Evolutionary conservation across 1,140 invertebrate genomes (phyloP).

Genomic region (Fragariocoptes setiger): DNA sequence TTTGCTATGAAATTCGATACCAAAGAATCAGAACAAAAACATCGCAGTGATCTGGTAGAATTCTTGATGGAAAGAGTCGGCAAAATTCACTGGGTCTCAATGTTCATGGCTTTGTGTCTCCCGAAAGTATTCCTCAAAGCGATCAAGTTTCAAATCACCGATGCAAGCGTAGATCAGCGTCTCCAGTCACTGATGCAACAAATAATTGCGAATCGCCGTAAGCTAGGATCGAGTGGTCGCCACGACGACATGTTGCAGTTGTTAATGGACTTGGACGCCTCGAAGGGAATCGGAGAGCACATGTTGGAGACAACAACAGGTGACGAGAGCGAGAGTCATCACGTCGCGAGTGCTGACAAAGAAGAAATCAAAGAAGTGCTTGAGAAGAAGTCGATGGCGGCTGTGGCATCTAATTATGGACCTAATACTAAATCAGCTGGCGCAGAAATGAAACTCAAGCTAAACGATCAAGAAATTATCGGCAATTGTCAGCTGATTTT

Average conservation of each 20-base stretch:
- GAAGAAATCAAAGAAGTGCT: constrained; percentile 20
- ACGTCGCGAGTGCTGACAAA: not conserved
- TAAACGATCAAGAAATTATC: constrained; percentile 22
- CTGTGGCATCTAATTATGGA: too few species aligned
- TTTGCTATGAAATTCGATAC: constrained; percentile 20
- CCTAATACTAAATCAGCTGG: too few species aligned
- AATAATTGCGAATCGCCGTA: not conserved
- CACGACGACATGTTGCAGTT: constrained; percentile 7
- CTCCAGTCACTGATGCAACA: not conserved
- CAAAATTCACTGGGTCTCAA: not conserved
- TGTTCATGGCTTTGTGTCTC: not conserved
- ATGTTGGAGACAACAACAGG: too few species aligned
- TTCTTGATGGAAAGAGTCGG: not conserved
- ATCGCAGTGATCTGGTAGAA: not conserved
- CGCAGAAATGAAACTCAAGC: constrained; percentile 2
- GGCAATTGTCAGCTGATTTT: constrained; percentile 32
- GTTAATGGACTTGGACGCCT: not conserved
- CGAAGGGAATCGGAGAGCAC: not conserved
- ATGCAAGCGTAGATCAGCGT: not conserved
- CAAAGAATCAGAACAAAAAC: constrained; percentile 6
- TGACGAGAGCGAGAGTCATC: not conserved
- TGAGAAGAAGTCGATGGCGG: not conserved
- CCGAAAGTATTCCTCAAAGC: not conserved
- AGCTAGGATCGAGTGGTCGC: not conserved
- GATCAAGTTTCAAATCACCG: not conserved